phyloP scores from a whole-genome alignment of 1,140 invertebrate genomes.

The Brachystomella parvula region DNA sequence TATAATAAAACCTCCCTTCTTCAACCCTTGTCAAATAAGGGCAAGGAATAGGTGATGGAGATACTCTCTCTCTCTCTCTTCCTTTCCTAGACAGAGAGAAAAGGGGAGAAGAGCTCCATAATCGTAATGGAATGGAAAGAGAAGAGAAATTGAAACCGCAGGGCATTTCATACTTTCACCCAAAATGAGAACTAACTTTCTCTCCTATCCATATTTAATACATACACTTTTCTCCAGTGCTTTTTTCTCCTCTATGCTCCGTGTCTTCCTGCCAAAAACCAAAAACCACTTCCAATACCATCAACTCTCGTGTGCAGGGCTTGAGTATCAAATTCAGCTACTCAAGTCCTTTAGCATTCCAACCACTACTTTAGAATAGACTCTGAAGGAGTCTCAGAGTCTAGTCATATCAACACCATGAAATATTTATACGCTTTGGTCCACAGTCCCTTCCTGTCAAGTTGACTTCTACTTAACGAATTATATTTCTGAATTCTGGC shows the following conservation, averaged over 20 bases:
- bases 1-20: not conserved
- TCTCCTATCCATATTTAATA: not conserved
- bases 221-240: too few relatives aligned
- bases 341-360: not conserved
- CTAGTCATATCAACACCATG: not conserved
- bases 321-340: not conserved
- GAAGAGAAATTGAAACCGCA: constrained; percentile 12
- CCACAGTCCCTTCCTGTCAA: too few relatives aligned
- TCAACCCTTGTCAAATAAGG: not conserved
- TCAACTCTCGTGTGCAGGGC: not conserved
- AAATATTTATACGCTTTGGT: too few relatives aligned
- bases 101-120: too few relatives aligned
- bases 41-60: too few relatives aligned
- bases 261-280: not conserved
- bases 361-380: not conserved
- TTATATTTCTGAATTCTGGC: too few relatives aligned
- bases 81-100: not conserved
- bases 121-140: not conserved
- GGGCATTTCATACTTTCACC: constrained; percentile 2
- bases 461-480: too few relatives aligned
- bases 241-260: too few relatives aligned
- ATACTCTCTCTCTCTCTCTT: not conserved
- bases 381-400: not conserved
- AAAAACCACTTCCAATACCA: not conserved
- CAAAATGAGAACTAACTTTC: not conserved